A percentile compares a stretch with the other conserved stretches of the same genome.
Conservation (phyloP, 1,140 invertebrate genomes). For the Aplysia californica region DNA sequence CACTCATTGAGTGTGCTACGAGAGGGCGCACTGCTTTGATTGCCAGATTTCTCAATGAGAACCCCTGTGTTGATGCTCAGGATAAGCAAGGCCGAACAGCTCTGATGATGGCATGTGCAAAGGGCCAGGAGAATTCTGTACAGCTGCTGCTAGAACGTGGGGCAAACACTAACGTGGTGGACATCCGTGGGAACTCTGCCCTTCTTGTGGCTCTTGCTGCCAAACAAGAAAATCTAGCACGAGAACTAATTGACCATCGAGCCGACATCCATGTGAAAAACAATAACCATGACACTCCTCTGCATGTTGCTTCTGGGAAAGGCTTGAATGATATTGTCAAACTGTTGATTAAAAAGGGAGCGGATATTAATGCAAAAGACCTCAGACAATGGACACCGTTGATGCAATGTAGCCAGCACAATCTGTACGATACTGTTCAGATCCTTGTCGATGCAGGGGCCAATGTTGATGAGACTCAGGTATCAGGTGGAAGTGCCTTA, state of each 20-base stretch:
- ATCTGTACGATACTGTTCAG: not conserved
- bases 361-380: not conserved
- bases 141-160: not conserved
- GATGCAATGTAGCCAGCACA: not conserved
- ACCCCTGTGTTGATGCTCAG: not conserved
- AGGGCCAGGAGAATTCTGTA: not conserved
- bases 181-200: not conserved
- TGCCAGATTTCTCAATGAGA: not conserved
- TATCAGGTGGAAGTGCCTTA: not conserved
- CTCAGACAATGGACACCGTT: not conserved
- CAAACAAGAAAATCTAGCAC: not conserved
- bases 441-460: not conserved
- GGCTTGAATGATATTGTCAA: not conserved
- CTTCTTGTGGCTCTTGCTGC: not conserved
- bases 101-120: not conserved
- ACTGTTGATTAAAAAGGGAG: not conserved
- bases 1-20: slow-evolving; percentile 1
- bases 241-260: not conserved
- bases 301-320: not conserved
- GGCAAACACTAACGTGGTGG: not conserved
- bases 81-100: not conserved
- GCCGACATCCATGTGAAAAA: not conserved
- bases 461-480: not conserved
- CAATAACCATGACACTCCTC: not conserved
- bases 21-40: not conserved